Evolutionary conservation across 2,113 vertebrate genomes (phyloP).

Genomic region (Anarhynchus alexandrinus): DNA sequence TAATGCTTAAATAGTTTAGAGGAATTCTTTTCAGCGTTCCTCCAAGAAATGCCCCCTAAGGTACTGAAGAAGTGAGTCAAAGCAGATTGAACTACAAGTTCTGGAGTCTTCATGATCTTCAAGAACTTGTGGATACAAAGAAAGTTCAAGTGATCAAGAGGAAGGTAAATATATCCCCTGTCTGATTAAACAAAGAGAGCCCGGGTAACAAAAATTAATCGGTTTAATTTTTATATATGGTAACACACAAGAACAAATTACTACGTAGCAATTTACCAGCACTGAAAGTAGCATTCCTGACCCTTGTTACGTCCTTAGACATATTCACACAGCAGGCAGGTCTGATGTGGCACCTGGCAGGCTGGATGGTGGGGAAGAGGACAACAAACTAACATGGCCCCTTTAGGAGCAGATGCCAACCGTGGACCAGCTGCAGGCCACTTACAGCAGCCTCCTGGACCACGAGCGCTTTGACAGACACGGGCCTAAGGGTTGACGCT

Average conservation of each 20-base stretch:
- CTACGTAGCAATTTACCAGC: not conserved
- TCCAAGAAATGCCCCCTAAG: not conserved
- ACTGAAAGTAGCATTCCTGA: not conserved
- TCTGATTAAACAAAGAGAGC: not conserved
- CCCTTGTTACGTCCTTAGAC: not conserved
- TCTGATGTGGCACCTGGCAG: not conserved
- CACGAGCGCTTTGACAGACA: not conserved
- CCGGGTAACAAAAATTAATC: not conserved
- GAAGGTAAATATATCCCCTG: not conserved
- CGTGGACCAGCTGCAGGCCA: not conserved
- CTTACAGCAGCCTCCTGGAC: not conserved
- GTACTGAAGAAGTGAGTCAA: not conserved
- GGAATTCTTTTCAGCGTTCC: not conserved
- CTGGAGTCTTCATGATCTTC: not conserved
- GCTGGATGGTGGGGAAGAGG: not conserved
- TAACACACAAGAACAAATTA: not conserved
- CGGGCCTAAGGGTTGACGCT: not conserved
- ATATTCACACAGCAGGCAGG: not conserved
- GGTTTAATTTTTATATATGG: not conserved
- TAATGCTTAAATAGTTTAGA: not conserved
- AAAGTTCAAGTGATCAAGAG: not conserved
- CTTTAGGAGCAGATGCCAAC: not conserved
- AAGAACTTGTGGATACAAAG: not conserved
- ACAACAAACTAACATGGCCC: not conserved
- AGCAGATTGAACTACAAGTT: not conserved